Evolutionary conservation across 2,888 invertebrate genomes (phyloP), one percentile per base, ranked within the genome.

Genomic region (Hirtodrosophila alboralis): DNA sequence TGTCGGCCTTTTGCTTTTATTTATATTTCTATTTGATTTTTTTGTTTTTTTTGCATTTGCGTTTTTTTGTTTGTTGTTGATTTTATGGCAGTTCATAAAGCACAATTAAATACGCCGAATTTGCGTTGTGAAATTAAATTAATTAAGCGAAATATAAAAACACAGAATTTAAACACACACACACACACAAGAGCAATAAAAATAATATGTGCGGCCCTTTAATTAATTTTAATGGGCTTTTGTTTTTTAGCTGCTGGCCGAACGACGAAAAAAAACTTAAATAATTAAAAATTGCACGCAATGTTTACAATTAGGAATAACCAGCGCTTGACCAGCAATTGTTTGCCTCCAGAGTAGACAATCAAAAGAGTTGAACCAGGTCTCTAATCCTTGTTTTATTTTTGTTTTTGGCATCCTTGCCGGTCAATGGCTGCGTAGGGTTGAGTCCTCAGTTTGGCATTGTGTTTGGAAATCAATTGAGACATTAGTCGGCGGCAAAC

Each of bases 271-370:
- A 84, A n/a, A 81, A 86, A 83, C 88, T 89, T 88, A 89, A 88
- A 87, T 89, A 88, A 88, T 84, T 88, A 89, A 80, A 86, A 86
- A 89, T 88, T 88, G 89, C 88, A 88, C 89, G 88, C 89, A 87
- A 87, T 84, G 86, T 84, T 84, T 80, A 86, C 75, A 86, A 80
- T 84, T 83, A 83, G 83, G 86, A 83, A 83, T 80, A 73, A 59
- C 67, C 80, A 79, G 84, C 85, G 60, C 62, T 63, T 68, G 66
- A 62, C 68, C 57, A 63, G 62, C 57, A 41, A 18, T 18, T 3
- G 18, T 4, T 5, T 5, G 18, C 18, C 18, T 1, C 18, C 23
- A 23, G 23, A 2, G n/a, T n/a, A 18, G 27, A 38, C n/a, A 31
- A 21, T 5, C 9, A n/a, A n/a, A n/a, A n/a, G n/a, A n/a, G n/a